Evolutionary conservation across 2,888 invertebrate genomes (phyloP), one percentile per base, ranked within the genome.

Genomic region (Choreutis nemorana): DNA sequence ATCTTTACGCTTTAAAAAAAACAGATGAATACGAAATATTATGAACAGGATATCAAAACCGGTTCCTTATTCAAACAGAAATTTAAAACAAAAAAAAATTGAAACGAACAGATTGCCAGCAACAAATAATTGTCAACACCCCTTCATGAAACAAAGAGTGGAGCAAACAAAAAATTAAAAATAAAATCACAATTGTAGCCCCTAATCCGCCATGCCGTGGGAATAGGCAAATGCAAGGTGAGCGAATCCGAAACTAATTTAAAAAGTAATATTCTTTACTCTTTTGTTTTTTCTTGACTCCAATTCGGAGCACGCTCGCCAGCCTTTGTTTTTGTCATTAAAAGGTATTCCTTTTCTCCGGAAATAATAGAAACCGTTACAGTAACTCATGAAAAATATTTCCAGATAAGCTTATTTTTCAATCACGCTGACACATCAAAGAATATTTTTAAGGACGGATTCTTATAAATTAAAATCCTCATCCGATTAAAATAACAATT

Each of bases 81-180:
- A 50, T 58, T 55, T 53, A 70, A 63, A 72, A 63, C 60, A 66
- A 71, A 72, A 70, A 65, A 63, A 59, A 53, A 40, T 42, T 39
- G 39, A 55, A 40, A 54, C 52, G 60, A 63, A 66, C 67, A 64
- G 70, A 73, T 71, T 72, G 59, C 62, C 57, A 53, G 64, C 44
- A 66, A 77, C 75, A 72, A 73, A 73, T 73, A 77, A 68, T 75
- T 78, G 78, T 78, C 78, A 78, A 75, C 78, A 78, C 75, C 77
- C 77, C 75, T 77, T 63, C 61, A 66, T 72, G 70, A 77, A 75
- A 75, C 73, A 77, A 77, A 61, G 56, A 55, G 56, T 41, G 45
- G 42, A 14, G n/a, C 45, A 48, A 48, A 71, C 73, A 75, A 71
- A 62, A 63, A 58, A 56, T 58, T 59, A 66, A 70, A 75, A 70